A percentile compares a stretch with the other conserved stretches of the same genome.
phyloP scores from a whole-genome alignment of 2,797 vertebrate genomes.

The Lithobates pipiens region DNA sequence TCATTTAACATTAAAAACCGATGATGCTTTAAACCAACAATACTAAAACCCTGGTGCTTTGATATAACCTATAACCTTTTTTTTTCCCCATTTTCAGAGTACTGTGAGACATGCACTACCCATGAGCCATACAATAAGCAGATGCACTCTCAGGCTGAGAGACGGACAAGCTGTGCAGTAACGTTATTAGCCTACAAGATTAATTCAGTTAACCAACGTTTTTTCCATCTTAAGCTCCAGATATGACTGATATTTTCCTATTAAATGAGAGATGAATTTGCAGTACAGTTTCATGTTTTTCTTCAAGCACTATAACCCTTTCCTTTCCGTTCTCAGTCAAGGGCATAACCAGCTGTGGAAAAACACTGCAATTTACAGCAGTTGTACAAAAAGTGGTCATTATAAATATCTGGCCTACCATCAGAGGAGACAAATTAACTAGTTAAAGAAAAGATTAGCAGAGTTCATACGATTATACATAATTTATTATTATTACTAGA shows the following conservation, averaged over 20 bases:
- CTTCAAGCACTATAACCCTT: constrained; percentile 5
- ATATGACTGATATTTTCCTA: constrained; percentile 6
- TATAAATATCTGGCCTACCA: background rate
- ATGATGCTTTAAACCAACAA: background rate
- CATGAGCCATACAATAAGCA: constrained; percentile 6
- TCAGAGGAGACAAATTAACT: background rate
- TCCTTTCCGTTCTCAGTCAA: background rate
- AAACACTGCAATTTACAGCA: background rate
- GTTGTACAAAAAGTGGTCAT: background rate
- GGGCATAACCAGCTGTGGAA: background rate
- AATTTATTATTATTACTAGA: no score
- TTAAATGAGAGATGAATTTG: constrained; percentile 18
- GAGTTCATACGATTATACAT: no score
- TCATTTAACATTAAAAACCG: background rate
- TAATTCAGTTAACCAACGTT: constrained; percentile 25
- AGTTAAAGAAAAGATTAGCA: background rate
- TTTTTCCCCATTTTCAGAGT: constrained; percentile 17
- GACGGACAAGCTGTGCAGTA: constrained; percentile 28
- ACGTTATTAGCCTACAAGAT: constrained; percentile 39
- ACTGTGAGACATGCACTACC: constrained; percentile 4
- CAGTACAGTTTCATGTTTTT: background rate
- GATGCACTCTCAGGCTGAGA: constrained; percentile 22
- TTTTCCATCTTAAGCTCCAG: constrained; percentile 39
- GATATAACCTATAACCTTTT: background rate
- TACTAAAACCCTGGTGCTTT: background rate